Evolutionary conservation across 2,797 vertebrate species (phyloP), one percentile per base, ranked within the genome.

Genomic region (Podarcis siculus): DNA sequence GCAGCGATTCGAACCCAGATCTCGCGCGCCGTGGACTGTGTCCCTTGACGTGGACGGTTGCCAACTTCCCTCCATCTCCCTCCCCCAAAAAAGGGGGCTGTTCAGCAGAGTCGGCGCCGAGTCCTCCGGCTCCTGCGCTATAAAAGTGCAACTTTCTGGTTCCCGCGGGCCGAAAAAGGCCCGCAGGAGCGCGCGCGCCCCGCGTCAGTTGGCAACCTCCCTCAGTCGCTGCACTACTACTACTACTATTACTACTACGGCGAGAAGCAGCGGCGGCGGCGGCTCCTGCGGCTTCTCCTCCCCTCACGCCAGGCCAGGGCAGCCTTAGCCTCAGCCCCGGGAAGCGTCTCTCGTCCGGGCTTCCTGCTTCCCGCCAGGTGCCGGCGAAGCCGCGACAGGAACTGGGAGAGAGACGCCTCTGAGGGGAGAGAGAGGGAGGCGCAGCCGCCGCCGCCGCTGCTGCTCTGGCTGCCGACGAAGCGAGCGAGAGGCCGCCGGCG

Each of bases 301-400:
- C 90, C 12, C 8, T 19, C 35, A n/a, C 30, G 39, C 13, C 19
- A 4, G 13, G 82, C 79, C 27, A 25, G 49, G 75, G 19, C 35
- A 8, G 37, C 88, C 92, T 91, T 92, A 92, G 88, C 89, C 82
- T 66, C 66, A 75, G 84, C 87, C 85, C 67, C 61, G 30, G 73
- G 83, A 19, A 4, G 72, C 12, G 69, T 82, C 87, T 89, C 87
- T 89, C 32, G 17, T 23, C 64, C 85, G 90, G 86, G 93, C 94
- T 95, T 95, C 95, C 94, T 94, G 94, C 88, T 94, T 95, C 90
- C 92, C 91, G 91, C 90, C 88, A 94, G 93, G 94, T 94, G 93
- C 91, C 89, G 89, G 87, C 89, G 93, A 90, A 91, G 92, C 92
- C 79, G 69, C 92, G 89, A 92, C 94, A 95, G 95, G 94, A 94